These are phyloP conservation scores for Gorsachius goisagi DNA, from an alignment of 2,113 vertebrate genomes.

Conservation along the genomic window DNA sequence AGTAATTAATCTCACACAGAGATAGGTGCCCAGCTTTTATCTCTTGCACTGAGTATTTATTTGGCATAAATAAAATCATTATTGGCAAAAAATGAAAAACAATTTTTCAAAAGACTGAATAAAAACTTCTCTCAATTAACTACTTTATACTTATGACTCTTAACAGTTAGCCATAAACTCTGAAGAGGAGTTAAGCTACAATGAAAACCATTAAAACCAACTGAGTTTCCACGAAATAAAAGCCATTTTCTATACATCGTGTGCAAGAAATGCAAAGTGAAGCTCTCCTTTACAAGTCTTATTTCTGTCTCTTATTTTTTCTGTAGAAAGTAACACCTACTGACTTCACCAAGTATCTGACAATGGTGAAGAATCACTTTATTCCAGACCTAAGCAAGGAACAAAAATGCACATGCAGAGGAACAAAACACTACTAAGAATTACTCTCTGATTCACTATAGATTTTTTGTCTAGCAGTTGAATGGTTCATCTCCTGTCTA, in stretches of 20 bases:
- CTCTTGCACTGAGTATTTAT: not conserved
- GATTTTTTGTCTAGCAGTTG: conserved; percentile 1
- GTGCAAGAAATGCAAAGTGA: not conserved
- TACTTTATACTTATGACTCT: not conserved
- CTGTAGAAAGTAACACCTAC: not conserved
- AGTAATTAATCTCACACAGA: not conserved
- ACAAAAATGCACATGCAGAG: not conserved
- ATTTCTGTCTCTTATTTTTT: not conserved
- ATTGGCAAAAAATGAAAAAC: not conserved
- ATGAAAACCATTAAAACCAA: not conserved
- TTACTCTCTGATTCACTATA: not conserved
- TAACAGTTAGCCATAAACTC: not conserved
- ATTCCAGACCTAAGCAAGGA: not conserved
- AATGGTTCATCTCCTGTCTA: conserved; percentile 1
- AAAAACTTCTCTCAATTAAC: not conserved
- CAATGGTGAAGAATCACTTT: not conserved
- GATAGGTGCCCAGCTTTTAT: not conserved
- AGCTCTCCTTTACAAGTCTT: not conserved
- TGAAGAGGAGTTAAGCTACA: not conserved
- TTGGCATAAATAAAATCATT: not conserved
- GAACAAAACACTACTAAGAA: conserved; percentile 7
- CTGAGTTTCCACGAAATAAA: not conserved
- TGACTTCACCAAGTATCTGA: not conserved
- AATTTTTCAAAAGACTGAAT: not conserved
- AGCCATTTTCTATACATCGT: not conserved